Conservation (phyloP, 2,888 invertebrate species). For the Incurvaria masculella region DNA sequence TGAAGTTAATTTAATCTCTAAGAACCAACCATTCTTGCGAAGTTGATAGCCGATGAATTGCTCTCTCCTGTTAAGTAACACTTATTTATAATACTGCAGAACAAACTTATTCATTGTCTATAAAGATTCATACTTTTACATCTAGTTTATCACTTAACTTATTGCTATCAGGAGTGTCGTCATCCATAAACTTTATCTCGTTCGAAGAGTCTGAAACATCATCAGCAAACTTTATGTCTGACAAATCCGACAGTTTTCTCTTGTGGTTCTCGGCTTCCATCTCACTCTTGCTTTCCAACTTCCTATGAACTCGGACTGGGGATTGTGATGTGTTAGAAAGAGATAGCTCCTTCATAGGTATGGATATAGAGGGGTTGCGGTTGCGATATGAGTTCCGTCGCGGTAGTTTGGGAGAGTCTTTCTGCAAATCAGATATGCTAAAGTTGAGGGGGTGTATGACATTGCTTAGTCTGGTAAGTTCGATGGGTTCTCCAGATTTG, state of each 20-base stretch:
- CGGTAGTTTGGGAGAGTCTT: constrained; percentile 33
- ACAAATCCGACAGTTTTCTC: constrained; percentile 55
- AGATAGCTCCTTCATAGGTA: constrained; percentile 44
- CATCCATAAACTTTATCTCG: constrained; percentile 42
- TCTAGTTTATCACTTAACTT: constrained; percentile 39
- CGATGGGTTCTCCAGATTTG: constrained; percentile 33
- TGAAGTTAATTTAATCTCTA: too few species aligned
- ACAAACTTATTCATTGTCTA: too few species aligned
- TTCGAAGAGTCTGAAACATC: constrained; percentile 60
- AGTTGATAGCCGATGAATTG: too few species aligned
- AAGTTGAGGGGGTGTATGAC: constrained; percentile 51
- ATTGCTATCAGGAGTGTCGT: constrained; percentile 49
- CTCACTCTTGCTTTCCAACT: constrained; percentile 38
- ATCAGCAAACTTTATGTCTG: constrained; percentile 70
- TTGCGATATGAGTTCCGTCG: constrained; percentile 30
- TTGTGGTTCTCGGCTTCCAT: constrained; percentile 53
- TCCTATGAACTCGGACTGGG: constrained; percentile 35
- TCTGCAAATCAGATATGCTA: constrained; percentile 44
- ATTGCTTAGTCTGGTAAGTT: constrained; percentile 38
- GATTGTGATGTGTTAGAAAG: constrained; percentile 27
- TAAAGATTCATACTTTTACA: constrained; percentile 36
- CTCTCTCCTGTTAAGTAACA: too few species aligned
- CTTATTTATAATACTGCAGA: too few species aligned
- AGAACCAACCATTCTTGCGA: too few species aligned
- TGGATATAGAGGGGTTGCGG: constrained; percentile 32